These are phyloP conservation scores for Pantherophis guttatus DNA, from an alignment of 2,113 vertebrate species.

Conservation along the genomic window DNA sequence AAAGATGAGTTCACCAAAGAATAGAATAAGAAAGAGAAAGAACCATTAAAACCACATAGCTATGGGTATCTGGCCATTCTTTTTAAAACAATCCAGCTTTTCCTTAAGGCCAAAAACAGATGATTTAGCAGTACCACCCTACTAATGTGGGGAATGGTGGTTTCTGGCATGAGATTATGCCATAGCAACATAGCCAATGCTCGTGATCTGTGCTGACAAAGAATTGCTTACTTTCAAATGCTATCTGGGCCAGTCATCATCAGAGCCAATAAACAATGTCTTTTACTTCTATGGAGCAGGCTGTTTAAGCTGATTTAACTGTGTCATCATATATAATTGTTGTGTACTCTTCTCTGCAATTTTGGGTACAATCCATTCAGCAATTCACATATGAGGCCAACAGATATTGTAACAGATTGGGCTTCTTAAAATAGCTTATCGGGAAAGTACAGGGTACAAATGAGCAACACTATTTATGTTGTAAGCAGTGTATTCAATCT, in stretches of 20 bases:
- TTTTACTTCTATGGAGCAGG: slow-evolving; percentile 7
- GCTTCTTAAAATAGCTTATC: slow-evolving; percentile 39
- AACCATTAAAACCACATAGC: not conserved
- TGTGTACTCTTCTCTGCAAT: slow-evolving; percentile 33
- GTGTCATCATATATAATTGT: slow-evolving; percentile 7
- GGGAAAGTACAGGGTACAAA: slow-evolving; percentile 25
- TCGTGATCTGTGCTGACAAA: not conserved
- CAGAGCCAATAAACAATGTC: slow-evolving; percentile 6
- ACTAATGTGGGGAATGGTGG: not conserved
- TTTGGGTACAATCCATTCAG: slow-evolving; percentile 33
- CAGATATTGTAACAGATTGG: slow-evolving; percentile 30
- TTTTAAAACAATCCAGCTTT: slow-evolving; percentile 12
- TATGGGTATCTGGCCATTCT: slow-evolving; percentile 23
- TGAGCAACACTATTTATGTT: not conserved
- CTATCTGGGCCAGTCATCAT: slow-evolving; percentile 22
- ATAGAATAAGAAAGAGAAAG: not conserved
- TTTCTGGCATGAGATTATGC: not conserved
- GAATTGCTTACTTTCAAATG: not conserved
- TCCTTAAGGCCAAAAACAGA: slow-evolving; percentile 8
- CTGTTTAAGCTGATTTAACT: slow-evolving; percentile 35
- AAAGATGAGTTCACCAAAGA: not conserved
- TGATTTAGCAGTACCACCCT: not conserved
- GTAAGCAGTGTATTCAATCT: slow-evolving; percentile 8
- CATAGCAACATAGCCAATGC: not conserved
- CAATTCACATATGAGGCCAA: slow-evolving; percentile 9